A percentile compares a stretch with the other conserved stretches of the same genome.
These are phyloP conservation scores for Sapayoa aenigma DNA, from an alignment of 2,113 vertebrate species.

Conservation along the genomic window DNA sequence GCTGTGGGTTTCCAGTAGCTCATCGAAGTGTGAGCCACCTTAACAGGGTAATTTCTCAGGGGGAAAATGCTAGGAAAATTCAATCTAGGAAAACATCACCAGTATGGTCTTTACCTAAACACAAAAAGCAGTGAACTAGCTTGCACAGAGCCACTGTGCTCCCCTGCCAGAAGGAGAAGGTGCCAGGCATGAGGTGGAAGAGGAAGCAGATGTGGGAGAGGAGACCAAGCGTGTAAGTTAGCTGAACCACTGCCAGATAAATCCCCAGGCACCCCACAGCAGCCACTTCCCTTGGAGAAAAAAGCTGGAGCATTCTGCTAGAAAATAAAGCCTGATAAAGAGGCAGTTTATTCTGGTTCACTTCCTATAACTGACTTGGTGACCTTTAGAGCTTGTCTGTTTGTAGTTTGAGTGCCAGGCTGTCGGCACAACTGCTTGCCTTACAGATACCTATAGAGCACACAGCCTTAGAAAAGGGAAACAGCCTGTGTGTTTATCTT, in stretches of 20 bases:
- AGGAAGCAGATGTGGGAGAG: conserved; percentile 49
- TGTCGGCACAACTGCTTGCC: neutral
- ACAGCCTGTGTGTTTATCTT: neutral
- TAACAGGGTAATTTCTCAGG: neutral
- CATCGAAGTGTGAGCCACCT: neutral
- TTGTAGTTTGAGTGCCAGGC: neutral
- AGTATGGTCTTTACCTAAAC: neutral
- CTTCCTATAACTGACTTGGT: neutral
- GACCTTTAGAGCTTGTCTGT: neutral
- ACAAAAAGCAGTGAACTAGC: neutral
- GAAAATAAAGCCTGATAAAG: conserved; percentile 25
- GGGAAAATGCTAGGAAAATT: neutral
- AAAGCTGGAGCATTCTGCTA: neutral
- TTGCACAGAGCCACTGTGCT: neutral
- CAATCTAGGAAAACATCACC: neutral
- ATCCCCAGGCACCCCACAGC: neutral
- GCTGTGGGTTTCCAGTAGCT: neutral
- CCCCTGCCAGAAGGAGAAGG: neutral
- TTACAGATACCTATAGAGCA: neutral
- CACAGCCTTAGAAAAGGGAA: neutral
- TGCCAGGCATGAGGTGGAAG: neutral
- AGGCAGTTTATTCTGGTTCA: conserved; percentile 49
- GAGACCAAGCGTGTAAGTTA: neutral
- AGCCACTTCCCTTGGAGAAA: conserved; percentile 16
- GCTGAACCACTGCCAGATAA: conserved; percentile 22